A percentile compares a stretch with the other conserved stretches of the same genome.
Conservation (phyloP, 2,888 invertebrate genomes). For the Sceliomorpha sp. region DNA sequence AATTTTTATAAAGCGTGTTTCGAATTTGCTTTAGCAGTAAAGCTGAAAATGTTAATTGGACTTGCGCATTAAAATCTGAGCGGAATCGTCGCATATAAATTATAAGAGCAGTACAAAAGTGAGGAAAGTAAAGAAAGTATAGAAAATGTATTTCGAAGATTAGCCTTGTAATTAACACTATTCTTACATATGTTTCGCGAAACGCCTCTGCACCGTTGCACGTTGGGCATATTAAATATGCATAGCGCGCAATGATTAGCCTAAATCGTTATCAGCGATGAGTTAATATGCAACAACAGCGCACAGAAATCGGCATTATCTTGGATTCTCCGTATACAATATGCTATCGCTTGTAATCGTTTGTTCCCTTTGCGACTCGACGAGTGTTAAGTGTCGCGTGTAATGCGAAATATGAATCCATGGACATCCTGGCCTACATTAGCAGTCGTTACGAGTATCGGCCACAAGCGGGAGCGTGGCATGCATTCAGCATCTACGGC, state of each 20-base stretch:
- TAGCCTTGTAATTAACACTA: too few species aligned
- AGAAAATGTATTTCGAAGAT: too few species aligned
- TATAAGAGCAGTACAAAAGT: too few species aligned
- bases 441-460: slow-evolving; percentile 66
- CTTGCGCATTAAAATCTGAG: too few species aligned
- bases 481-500: slow-evolving; percentile 23
- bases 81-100: too few species aligned
- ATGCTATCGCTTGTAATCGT: slow-evolving; percentile 76
- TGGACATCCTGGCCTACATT: slow-evolving; percentile 79
- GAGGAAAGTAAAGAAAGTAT: too few species aligned
- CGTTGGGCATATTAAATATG: too few species aligned
- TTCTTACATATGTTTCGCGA: too few species aligned
- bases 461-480: slow-evolving; percentile 25
- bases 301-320: slow-evolving; percentile 33
- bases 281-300: slow-evolving; percentile 43
- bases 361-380: slow-evolving; percentile 74
- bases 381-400: slow-evolving; percentile 77
- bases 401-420: slow-evolving; percentile 77
- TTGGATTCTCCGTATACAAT: slow-evolving; percentile 65
- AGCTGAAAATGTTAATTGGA: too few species aligned
- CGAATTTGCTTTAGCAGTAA: too few species aligned
- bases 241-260: slow-evolving; percentile 34
- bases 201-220: too few species aligned
- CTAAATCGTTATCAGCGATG: slow-evolving; percentile 38
- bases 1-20: too few species aligned